Evolutionary conservation across 2,113 vertebrate genomes (phyloP), one percentile per base, ranked within the genome.

Genomic region (Mus spicilegus): DNA sequence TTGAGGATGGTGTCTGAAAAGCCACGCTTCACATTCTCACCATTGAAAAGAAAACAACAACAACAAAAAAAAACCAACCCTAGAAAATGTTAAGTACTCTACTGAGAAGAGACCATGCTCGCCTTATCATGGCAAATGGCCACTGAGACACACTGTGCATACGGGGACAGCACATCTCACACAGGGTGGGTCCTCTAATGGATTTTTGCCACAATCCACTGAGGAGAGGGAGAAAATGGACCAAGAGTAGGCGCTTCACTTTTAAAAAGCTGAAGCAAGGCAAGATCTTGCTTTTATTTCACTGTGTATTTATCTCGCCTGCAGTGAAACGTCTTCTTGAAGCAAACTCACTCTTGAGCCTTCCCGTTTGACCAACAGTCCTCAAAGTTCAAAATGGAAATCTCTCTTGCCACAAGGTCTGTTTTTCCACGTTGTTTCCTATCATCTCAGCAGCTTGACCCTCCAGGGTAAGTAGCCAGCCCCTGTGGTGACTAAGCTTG

Each of bases 371-470:
- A 97, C 94, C 96, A 97, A 97, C 86, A 97, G 88, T 97, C 98
- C 96, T 97, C 95, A 95, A 98, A 96, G 97, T 98, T 97, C 96
- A 96, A 97, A 95, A 94, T 90, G 95, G 95, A 97, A 98, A 98
- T 89, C 46, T 36, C 33, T 67, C 89, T 95, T 61, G 78, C 61
- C 51, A 90, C 39, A 42, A 56, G 89, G 89, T 77, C 36, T 95
- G 42, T 19, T 84, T 89, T 73, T 82, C 67, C 82, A 93, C 36
- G 87, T 30, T 69, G 30, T 65, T 19, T 49, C 46, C 70, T 51
- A 61, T 56, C 49, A 33, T 85, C 80, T 77, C 72, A 89, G 72
- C 20, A 56, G 76, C 95, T 93, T n/a, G 20, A 46, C 69, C 69
- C 85, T 91, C 73, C 36, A 28, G 75, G 58, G 78, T 85, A 85